Evolutionary conservation across 2,113 vertebrate genomes (phyloP).

Genomic region (Dipodomys ordii): DNA sequence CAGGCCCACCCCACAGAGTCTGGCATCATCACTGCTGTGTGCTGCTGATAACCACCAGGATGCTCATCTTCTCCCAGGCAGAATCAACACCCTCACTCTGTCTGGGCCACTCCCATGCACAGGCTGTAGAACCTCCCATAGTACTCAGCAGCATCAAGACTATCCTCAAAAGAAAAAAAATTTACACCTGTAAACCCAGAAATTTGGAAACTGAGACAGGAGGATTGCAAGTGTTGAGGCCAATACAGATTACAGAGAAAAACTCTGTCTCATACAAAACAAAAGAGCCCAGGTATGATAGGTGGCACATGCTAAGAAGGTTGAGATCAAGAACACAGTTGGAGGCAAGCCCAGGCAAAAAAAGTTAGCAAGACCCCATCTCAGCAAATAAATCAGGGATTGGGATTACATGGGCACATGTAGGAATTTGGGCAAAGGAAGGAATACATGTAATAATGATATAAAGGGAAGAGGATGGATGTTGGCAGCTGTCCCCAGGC

Average conservation of each 20-base stretch:
- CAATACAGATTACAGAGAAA: background rate
- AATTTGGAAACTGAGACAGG: background rate
- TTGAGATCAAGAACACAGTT: no score
- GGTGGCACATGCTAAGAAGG: no score
- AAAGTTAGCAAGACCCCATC: no score
- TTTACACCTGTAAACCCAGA: background rate
- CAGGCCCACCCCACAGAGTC: conserved; percentile 40
- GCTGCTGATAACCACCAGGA: conserved; percentile 89
- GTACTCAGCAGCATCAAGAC: conserved; percentile 97
- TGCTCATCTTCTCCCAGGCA: conserved; percentile 88
- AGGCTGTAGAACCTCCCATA: conserved; percentile 96
- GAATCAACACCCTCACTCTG: conserved; percentile 92
- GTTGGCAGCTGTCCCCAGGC: no score
- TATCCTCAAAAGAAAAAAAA: conserved; percentile 93
- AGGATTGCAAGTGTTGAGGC: background rate
- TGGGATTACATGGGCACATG: no score
- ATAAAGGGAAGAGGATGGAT: no score
- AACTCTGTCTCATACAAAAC: background rate
- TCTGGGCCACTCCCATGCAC: conserved; percentile 94
- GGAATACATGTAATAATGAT: no score
- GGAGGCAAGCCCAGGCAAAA: no score
- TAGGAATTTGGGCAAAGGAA: no score
- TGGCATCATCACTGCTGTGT: conserved; percentile 86
- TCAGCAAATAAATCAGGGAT: no score
- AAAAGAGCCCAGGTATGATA: background rate